Conservation (phyloP, 2,797 vertebrate genomes). For the Cyclura pinguis region DNA sequence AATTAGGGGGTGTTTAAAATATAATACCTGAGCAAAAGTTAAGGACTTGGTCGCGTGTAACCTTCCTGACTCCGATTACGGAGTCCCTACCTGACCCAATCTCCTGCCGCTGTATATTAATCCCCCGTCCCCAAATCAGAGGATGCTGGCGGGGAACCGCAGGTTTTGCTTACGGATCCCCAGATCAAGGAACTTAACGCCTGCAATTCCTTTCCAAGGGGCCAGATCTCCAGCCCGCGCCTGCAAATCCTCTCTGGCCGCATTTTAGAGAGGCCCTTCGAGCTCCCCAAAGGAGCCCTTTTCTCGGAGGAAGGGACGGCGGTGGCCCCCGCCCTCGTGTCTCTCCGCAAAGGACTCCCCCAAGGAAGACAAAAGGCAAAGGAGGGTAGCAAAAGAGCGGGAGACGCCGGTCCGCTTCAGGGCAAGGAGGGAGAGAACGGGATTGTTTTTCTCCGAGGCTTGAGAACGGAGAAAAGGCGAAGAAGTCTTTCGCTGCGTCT, state of each 20-base stretch:
- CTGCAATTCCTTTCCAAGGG: background rate
- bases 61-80: background rate
- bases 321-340: background rate
- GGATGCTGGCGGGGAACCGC: too few relatives aligned
- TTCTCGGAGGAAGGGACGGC: conserved; percentile 22
- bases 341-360: background rate
- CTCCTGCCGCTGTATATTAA: background rate
- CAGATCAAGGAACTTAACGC: conserved; percentile 31
- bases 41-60: background rate
- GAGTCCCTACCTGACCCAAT: background rate
- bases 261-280: conserved; percentile 29
- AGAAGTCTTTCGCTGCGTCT: background rate
- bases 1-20: background rate
- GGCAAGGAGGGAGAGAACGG: background rate
- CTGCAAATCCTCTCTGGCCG: conserved; percentile 27
- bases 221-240: conserved; percentile 40
- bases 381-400: background rate
- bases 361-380: background rate
- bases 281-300: conserved; percentile 44
- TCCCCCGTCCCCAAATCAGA: background rate
- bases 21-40: background rate
- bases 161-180: background rate
- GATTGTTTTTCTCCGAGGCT: background rate
- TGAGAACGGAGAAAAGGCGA: too few relatives aligned
- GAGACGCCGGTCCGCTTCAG: background rate